Evolutionary conservation across 2,888 invertebrate species (phyloP), one percentile per base, ranked within the genome.

Genomic region (Noctua janthe): DNA sequence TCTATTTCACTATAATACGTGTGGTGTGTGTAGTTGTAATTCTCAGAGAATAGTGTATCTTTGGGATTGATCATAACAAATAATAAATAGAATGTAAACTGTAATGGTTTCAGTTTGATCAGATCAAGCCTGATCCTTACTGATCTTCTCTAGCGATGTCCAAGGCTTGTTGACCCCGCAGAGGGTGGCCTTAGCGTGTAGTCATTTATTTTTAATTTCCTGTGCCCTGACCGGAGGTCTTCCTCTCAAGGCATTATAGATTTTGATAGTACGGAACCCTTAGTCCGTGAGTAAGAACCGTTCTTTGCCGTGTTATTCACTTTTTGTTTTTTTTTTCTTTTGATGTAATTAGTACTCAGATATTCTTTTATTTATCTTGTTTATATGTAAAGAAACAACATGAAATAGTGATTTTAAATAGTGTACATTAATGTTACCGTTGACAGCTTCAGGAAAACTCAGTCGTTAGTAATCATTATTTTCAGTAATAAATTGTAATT

Each of bases 401-500:
- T 51, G 49, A 67, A 39, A 56, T 20, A 56, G 2, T 43, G n/a
- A 20, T 35, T 51, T 59, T 51, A 69, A 35, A 51, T 47, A 59
- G 20, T n/a, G 4, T 29, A 11, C 6, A n/a, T 71, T 67, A 47
- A 83, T 77, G 56, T 49, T 3, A 8, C 43, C 23, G 83, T 5
- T 71, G 83, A 82, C 81, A 77, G 47, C 0, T 67, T 54, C 66
- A 71, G 39, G 83, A 71, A 81, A 17, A 67, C 29, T 59, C 20
- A n/a, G 17, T 35, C 43, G 17, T 23, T 23, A 13, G 15, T 29
- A 35, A 71, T 47, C 2, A 51, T 71, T 71, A 74, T 62, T 81
- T 69, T 54, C 47, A 62, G 47, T 75, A 70, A 75, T 76, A 64
- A 75, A 82, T 82, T 64, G 69, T 15, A 29, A 70, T 82, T 76